Percentiles rank a stretch among this genome's conserved stretches.
Evolutionary conservation across 2,113 vertebrate species (phyloP).

Genomic region (Nasalis larvatus): DNA sequence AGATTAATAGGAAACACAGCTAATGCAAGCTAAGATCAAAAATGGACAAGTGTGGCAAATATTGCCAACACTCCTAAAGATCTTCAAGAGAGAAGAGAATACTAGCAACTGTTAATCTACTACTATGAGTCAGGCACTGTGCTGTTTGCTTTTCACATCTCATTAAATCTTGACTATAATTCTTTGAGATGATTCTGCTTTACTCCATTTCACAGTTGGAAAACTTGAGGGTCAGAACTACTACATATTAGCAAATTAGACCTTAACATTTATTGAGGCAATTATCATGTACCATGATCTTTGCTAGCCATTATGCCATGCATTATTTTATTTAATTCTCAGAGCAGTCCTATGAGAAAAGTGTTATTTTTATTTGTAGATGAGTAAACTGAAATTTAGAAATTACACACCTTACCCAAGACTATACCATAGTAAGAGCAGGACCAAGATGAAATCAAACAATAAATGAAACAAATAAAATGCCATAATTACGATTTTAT

Average conservation of each 20-base stretch:
- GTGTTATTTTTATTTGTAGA: conserved; percentile 38
- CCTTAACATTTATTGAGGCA: conserved; percentile 35
- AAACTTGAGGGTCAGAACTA: conserved; percentile 32
- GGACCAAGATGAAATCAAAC: conserved; percentile 24
- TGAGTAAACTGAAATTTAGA: conserved; percentile 31
- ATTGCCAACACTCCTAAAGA: neutral
- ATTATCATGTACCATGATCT: conserved; percentile 24
- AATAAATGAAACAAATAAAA: neutral
- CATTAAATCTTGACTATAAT: neutral
- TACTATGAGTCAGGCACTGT: neutral
- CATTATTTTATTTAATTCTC: conserved; percentile 46
- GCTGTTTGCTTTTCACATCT: neutral
- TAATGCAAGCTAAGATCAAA: neutral
- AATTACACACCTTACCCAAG: conserved; percentile 23
- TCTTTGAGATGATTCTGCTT: neutral
- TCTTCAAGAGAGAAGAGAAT: neutral
- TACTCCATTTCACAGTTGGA: conserved; percentile 31
- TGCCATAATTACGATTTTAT: neutral
- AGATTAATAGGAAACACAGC: neutral
- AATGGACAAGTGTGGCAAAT: neutral
- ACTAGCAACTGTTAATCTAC: neutral
- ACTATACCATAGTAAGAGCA: neutral
- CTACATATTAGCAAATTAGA: conserved; percentile 36
- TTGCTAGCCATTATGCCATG: neutral
- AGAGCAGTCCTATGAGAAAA: neutral